Base-by-base conservation (phyloP, 2,888 invertebrate species). In the Limnephilus marmoratus region DNA sequence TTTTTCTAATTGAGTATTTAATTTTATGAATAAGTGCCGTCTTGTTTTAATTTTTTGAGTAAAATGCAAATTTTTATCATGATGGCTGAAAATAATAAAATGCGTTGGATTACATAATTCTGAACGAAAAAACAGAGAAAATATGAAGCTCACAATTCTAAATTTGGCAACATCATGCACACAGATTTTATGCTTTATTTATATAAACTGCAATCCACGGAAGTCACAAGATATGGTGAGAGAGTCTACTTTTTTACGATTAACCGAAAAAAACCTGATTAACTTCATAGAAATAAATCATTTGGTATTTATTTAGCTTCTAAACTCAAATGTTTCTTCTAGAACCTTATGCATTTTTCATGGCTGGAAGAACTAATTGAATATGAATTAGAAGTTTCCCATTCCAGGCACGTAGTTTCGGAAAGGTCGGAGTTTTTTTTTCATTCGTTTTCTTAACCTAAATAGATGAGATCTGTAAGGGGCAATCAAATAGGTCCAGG, bases 401-500 rank as follows among this genome's bases (percentile, higher is more conserved):
- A 87, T 87, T 87, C 12, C 68, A 31, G 68, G 31, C 87, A 87
- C 87, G 87, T 87, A 31, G 45, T 18, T 24, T 34, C 80, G 15
- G 81, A 80, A 89, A 24, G 80, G 31, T 81, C 12, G n/a, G n/a
- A 41, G 68, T 29, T 89, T 81, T 80, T 41, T 13, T 88, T 89
- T 41, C 68, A 89, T 89, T 34, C 80, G 24, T n/a, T 68, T 68
- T 80, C 88, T 89, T 45, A 89, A 89, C 68, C 88, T 87, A 80
- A 37, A 80, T 80, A 89, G 88, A 89, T 80, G 88, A 81, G 88
- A 34, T 89, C 81, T 80, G 88, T 80, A 89, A 89, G 41, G n/a
- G 81, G 80, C 88, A 81, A 89, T 89, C 88, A 80, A 89, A 89
- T 89, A 80, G 81, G 88, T 89, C 80, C 80, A 34, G 80, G 88